Percentiles rank a stretch among this genome's conserved stretches.
phyloP scores from a whole-genome alignment of 2,888 invertebrate genomes.

The Candidula unifasciata region DNA sequence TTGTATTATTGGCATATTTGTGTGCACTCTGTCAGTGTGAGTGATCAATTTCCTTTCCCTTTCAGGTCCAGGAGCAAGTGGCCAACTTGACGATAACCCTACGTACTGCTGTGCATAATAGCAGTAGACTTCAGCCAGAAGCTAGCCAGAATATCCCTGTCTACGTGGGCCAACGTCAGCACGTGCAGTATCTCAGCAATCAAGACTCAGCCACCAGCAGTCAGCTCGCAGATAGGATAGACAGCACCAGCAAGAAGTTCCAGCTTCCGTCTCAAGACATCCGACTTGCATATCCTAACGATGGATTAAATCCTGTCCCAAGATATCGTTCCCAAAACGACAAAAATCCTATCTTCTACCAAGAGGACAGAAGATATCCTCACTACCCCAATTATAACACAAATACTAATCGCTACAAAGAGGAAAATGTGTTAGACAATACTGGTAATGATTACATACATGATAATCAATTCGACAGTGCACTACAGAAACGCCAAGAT shows the following conservation, averaged over 20 bases:
- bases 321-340: conserved; percentile 16
- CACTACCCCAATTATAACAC: neutral
- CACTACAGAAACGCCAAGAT: neutral
- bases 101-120: neutral
- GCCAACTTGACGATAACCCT: conserved; percentile 40
- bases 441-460: neutral
- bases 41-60: neutral
- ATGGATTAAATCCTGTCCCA: conserved; percentile 38
- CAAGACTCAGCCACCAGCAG: neutral
- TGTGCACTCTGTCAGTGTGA: too few relatives aligned
- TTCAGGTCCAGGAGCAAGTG: conserved; percentile 43
- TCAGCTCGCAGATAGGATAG: neutral
- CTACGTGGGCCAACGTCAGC: neutral
- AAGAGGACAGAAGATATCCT: neutral
- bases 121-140: neutral
- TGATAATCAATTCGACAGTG: neutral
- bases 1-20: too few relatives aligned
- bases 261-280: neutral
- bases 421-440: neutral
- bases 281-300: conserved; percentile 9
- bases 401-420: neutral
- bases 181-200: neutral
- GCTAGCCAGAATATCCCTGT: neutral
- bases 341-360: neutral
- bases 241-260: neutral